Conservation (phyloP, 2,113 vertebrate genomes). For the Tupaia chinensis region DNA sequence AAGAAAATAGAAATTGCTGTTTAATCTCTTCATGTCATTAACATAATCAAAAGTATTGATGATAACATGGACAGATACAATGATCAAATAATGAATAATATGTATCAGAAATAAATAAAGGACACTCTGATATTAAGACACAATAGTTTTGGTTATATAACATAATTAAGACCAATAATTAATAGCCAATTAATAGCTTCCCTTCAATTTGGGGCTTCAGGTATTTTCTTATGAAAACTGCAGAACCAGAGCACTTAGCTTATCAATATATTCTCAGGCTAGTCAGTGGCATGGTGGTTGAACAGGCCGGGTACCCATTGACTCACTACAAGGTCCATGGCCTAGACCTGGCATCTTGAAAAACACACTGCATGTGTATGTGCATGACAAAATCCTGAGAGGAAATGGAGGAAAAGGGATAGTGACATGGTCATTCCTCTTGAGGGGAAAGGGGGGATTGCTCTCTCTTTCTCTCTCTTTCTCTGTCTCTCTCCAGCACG, state of each 20-base stretch:
- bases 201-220: background rate
- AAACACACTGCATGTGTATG: too few species aligned
- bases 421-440: too few species aligned
- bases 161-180: background rate
- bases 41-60: background rate
- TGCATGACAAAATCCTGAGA: too few species aligned
- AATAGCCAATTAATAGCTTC: background rate
- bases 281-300: too few species aligned
- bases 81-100: constrained; percentile 10
- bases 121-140: background rate
- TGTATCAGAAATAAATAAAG: background rate
- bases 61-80: background rate
- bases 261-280: constrained; percentile 22
- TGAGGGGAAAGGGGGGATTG: too few species aligned
- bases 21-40: constrained; percentile 10
- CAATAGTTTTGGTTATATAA: background rate
- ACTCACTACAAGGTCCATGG: too few species aligned
- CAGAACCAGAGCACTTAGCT: background rate
- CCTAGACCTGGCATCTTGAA: too few species aligned
- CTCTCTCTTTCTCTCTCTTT: too few species aligned
- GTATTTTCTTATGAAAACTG: constrained; percentile 23
- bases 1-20: background rate
- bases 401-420: too few species aligned
- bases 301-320: too few species aligned
- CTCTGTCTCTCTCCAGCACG: too few species aligned